Base-by-base conservation (phyloP, 2,888 invertebrate species). In the Onchidella celtica region DNA sequence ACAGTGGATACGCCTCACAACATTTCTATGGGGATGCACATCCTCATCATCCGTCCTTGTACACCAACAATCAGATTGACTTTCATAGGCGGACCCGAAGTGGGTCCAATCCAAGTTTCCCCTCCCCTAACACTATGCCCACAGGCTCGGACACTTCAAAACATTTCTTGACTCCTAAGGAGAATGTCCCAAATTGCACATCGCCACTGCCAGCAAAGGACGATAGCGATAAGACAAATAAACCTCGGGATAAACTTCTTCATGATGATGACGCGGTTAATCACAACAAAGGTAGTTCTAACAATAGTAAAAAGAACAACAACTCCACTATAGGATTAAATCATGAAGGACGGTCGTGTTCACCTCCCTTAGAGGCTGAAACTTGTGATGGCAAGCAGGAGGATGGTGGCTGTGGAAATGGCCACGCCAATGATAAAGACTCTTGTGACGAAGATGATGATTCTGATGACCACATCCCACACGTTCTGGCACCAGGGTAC, bases 401-500 rank as follows among this genome's bases (percentile, higher is more conserved):
- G 34, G 66, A 82, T 61, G 73, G 36, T 70, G 59, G 74, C 47
- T 59, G 72, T 47, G 57, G 34, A 11, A 68, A 66, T 27, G 83
- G 83, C 32, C 82, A 79, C 27, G 83, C 72, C n/a, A 84, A 86
- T 55, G 78, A 80, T 27, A 79, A 85, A 79, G 85, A 88, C 72
- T 66, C 83, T 47, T 87, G 85, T 77, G 87, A 87, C 73, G 88
- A 87, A 59, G 78, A 85, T 29, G 85, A 88, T 79, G 89, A 86
- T 9, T 81, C 85, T 3, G 90, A 90, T 6, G 90, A 90, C 21
- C 90, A 90, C 80, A 87, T 90, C 47, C 89, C 90, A 0, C 94
- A 94, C 86, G 93, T 94, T 47, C 88, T 94, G 32, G 94, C 93
- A 2, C 94, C 94, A 3, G 92, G 92, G 47, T 91, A 90, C 83